Evolutionary conservation across 30 jellyfish, hydroid and myxozoan species (phyloP).

Genomic region (Hydractinia symbiolongicarpus): DNA sequence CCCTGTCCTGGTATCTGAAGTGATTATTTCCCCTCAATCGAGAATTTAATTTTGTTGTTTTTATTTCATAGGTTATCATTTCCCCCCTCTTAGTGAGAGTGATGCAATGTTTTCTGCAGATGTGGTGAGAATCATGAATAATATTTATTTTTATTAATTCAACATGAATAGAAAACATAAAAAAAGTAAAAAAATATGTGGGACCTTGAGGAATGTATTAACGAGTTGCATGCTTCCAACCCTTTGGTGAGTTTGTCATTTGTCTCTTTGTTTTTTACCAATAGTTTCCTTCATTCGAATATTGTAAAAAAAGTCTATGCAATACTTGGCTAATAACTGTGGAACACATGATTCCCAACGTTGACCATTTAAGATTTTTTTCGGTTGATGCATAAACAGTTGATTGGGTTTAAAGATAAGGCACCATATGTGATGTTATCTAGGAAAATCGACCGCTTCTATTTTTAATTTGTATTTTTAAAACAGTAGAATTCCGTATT

Average conservation of each 20-base stretch:
- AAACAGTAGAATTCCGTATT: no score
- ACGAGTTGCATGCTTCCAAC: not conserved
- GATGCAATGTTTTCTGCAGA: conserved; percentile 95
- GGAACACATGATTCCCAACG: no score
- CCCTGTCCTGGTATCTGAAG: no score
- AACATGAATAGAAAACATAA: not conserved
- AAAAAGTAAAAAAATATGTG: not conserved
- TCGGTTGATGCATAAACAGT: no score
- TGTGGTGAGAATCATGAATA: conserved; percentile 40
- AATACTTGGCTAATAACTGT: no score
- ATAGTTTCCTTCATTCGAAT: no score
- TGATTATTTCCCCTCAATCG: not conserved
- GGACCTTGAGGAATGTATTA: not conserved
- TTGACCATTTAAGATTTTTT: no score
- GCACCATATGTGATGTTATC: no score
- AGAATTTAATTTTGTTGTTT: not conserved
- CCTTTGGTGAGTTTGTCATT: not conserved
- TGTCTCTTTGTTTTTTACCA: not conserved
- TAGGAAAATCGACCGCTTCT: no score
- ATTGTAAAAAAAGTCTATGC: no score
- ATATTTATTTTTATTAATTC: not conserved
- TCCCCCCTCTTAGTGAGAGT: conserved; percentile 76
- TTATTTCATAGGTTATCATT: conserved; percentile 61
- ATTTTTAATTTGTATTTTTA: no score
- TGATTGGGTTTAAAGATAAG: no score